A percentile compares a stretch with the other conserved stretches of the same genome.
These are phyloP conservation scores for Xerus inauris DNA, from an alignment of 2,113 vertebrate species.

Conservation along the genomic window DNA sequence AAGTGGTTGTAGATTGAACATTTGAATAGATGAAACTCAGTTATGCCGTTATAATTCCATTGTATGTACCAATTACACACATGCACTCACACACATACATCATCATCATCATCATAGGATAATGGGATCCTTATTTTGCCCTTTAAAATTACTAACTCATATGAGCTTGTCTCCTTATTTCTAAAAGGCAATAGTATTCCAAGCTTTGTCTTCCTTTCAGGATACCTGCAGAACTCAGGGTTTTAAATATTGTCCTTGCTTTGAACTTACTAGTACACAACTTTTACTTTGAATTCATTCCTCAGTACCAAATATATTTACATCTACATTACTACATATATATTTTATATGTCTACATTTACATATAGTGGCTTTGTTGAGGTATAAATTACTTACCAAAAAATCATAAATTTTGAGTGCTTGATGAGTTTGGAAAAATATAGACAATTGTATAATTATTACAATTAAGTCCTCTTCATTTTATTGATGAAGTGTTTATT, in stretches of 20 bases:
- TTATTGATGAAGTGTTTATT: neutral
- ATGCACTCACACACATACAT: no score
- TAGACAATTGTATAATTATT: neutral
- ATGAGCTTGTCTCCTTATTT: neutral
- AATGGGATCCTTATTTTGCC: neutral
- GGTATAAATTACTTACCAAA: neutral
- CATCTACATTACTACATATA: neutral
- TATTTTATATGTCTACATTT: neutral
- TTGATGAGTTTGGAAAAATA: neutral
- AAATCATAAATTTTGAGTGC: neutral
- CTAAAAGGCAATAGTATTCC: neutral
- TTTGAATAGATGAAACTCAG: neutral
- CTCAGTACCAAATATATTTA: neutral
- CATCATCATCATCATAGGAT: neutral
- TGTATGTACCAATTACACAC: neutral
- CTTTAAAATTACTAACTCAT: neutral
- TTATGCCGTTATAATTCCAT: neutral
- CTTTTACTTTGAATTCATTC: neutral
- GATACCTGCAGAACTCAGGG: neutral
- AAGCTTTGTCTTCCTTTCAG: neutral
- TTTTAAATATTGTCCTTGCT: neutral
- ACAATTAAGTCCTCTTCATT: neutral
- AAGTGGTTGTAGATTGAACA: neutral
- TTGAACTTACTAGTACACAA: neutral
- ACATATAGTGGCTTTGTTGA: neutral